Percentiles rank a stretch among this genome's conserved stretches.
phyloP scores from a whole-genome alignment of 2,797 vertebrate species.

The Lutjanus campechanus region DNA sequence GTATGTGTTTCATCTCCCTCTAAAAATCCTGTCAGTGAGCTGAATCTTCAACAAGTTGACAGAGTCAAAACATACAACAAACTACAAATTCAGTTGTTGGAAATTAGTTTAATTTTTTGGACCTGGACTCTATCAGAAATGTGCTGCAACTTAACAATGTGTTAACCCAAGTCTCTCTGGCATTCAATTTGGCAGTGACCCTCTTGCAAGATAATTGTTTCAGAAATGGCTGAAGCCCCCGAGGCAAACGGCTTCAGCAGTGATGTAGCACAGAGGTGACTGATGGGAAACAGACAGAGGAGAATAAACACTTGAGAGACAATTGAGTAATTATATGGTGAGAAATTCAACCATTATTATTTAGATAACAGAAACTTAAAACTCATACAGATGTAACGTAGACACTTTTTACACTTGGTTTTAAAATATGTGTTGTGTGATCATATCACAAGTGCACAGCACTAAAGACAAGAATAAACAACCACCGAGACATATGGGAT shows the following conservation, averaged over 20 bases:
- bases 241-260: slow-evolving; percentile 12
- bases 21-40: background rate
- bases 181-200: slow-evolving; percentile 30
- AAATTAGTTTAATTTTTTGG: background rate
- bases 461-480: too few relatives aligned
- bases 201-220: slow-evolving; percentile 27
- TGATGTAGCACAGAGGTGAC: slow-evolving; percentile 24
- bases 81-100: background rate
- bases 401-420: background rate
- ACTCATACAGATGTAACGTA: slow-evolving; percentile 2
- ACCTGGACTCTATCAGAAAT: background rate
- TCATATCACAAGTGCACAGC: too few relatives aligned
- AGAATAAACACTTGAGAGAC: slow-evolving; percentile 27
- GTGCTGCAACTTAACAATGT: background rate
- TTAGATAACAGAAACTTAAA: background rate
- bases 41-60: slow-evolving; percentile 1
- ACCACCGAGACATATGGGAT: too few relatives aligned
- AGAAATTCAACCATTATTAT: background rate
- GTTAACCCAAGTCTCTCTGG: background rate
- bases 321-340: background rate
- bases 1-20: background rate
- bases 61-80: slow-evolving; percentile 2
- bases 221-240: slow-evolving; percentile 16
- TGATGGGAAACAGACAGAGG: slow-evolving; percentile 25
- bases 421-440: too few relatives aligned